These are phyloP conservation scores for Meandrina meandrites DNA, from an alignment of 92 coral and sea anemone genomes.

Conservation along the genomic window DNA sequence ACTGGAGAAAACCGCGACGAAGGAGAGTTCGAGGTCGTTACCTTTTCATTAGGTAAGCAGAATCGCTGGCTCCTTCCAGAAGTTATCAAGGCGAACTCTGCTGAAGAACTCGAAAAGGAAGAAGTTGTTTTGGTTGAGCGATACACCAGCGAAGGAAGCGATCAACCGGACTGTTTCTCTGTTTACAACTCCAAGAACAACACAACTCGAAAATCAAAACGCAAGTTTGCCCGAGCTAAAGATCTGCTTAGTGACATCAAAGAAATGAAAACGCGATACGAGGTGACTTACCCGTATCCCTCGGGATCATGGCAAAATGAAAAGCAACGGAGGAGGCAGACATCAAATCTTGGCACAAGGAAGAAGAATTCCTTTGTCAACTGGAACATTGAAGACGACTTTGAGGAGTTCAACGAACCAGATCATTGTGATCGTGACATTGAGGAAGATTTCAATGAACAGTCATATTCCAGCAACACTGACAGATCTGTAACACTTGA, in stretches of 20 bases:
- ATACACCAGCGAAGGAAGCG: constrained; percentile 18
- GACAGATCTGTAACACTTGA: constrained; percentile 5
- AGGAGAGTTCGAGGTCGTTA: constrained; percentile 17
- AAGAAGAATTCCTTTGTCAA: constrained; percentile 5
- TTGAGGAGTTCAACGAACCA: not conserved
- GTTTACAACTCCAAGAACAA: constrained; percentile 55
- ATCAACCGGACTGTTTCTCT: constrained; percentile 60
- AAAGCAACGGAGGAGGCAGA: not conserved
- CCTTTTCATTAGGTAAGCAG: constrained; percentile 84
- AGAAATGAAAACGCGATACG: constrained; percentile 50
- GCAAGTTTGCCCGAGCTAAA: constrained; percentile 40
- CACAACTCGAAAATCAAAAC: constrained; percentile 47
- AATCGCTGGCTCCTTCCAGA: constrained; percentile 95
- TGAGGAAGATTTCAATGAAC: not conserved
- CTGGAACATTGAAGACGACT: constrained; percentile 11
- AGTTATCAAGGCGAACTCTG: constrained; percentile 56
- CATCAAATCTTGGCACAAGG: constrained; percentile 1
- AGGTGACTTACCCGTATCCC: constrained; percentile 60
- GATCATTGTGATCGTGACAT: not conserved
- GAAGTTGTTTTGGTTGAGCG: constrained; percentile 58
- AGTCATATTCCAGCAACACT: not conserved
- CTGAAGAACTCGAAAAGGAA: constrained; percentile 20
- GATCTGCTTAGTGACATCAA: constrained; percentile 24
- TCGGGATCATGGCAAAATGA: constrained; percentile 42
- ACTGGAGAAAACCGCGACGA: constrained; percentile 4